phyloP scores from a whole-genome alignment of 1,140 invertebrate genomes.

The Drosophila sulfurigaster region DNA sequence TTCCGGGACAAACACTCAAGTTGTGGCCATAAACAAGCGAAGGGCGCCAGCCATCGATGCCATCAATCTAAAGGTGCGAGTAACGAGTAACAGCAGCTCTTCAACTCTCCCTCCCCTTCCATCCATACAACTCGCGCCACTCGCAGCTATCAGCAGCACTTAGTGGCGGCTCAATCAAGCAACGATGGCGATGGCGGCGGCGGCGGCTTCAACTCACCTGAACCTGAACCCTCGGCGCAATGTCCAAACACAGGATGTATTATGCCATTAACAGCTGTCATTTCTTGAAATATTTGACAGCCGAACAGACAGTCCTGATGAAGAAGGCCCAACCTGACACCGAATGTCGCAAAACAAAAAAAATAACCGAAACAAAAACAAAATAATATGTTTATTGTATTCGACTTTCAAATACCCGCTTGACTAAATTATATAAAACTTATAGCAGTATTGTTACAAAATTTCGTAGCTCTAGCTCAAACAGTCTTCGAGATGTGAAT shows the following conservation, averaged over 20 bases:
- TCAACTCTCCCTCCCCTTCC: not conserved
- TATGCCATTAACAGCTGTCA: slow-evolving; percentile 82
- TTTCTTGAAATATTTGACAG: slow-evolving; percentile 79
- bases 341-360: slow-evolving; percentile 40
- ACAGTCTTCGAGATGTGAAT: too few relatives aligned
- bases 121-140: not conserved
- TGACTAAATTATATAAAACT: too few relatives aligned
- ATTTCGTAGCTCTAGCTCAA: too few relatives aligned
- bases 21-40: slow-evolving; percentile 42
- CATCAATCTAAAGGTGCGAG: slow-evolving; percentile 38
- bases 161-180: slow-evolving; percentile 40
- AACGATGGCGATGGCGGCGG: not conserved
- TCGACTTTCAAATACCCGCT: too few relatives aligned
- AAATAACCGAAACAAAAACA: slow-evolving; percentile 19
- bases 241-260: slow-evolving; percentile 50
- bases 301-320: slow-evolving; percentile 38
- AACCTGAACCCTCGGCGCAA: not conserved
- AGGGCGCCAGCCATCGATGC: slow-evolving; percentile 29
- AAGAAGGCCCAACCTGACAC: not conserved
- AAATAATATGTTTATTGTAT: too few relatives aligned
- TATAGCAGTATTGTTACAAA: too few relatives aligned
- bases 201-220: slow-evolving; percentile 23
- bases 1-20: slow-evolving; percentile 43
- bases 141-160: slow-evolving; percentile 38
- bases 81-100: not conserved